These are phyloP conservation scores for Geodia barretti DNA, from an alignment of 37 sponge, comb jelly and placozoan species.

Conservation along the genomic window DNA sequence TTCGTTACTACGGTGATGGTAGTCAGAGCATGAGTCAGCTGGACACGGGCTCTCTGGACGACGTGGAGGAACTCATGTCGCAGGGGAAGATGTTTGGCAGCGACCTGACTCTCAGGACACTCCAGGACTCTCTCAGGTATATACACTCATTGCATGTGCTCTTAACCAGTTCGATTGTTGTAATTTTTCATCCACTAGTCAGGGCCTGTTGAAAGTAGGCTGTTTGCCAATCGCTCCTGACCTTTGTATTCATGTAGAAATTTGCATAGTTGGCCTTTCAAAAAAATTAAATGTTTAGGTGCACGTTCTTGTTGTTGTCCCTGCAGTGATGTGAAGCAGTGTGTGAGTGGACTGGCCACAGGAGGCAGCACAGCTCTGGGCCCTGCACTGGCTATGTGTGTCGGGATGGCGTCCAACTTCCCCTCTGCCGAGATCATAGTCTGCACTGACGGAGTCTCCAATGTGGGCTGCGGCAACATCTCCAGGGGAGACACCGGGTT, in stretches of 20 bases:
- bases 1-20: constrained; percentile 82
- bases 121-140: constrained; percentile 44
- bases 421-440: constrained; percentile 86
- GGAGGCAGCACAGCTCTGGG: constrained; percentile 92
- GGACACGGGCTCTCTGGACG: constrained; percentile 42
- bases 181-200: neutral
- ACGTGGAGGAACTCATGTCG: constrained; percentile 70
- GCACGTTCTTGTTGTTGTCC: too few species aligned
- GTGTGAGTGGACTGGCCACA: constrained; percentile 48
- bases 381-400: constrained; percentile 81
- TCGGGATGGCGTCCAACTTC: constrained; percentile 75
- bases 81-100: constrained; percentile 67
- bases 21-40: constrained; percentile 12
- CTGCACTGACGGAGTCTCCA: constrained; percentile 93
- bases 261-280: too few species aligned
- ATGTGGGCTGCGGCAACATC: constrained; percentile 84
- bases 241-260: too few species aligned
- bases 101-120: constrained; percentile 58
- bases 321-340: constrained; percentile 57
- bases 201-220: neutral
- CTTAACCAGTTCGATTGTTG: too few species aligned
- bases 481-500: constrained; percentile 46
- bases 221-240: neutral
- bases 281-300: too few species aligned
- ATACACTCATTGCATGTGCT: neutral